phyloP scores from a whole-genome alignment of 2,797 vertebrate genomes.

The Sebastes matsubarae region DNA sequence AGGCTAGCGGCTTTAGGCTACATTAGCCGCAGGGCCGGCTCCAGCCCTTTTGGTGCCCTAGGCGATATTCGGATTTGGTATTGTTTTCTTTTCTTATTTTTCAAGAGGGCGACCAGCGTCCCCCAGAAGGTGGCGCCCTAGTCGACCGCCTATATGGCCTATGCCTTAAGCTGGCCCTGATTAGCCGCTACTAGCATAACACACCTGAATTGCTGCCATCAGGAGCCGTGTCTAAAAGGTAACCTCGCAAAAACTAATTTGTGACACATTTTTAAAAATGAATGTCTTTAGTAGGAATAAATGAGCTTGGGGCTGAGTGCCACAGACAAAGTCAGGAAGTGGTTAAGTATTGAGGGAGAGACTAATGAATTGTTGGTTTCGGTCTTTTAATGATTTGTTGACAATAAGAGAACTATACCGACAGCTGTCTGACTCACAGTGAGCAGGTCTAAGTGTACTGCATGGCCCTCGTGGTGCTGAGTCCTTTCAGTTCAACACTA shows the following conservation, averaged over 20 bases:
- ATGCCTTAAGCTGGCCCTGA: too few relatives aligned
- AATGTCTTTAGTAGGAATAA: neutral
- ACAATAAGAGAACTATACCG: neutral
- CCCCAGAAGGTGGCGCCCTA: too few relatives aligned
- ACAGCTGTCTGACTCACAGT: neutral
- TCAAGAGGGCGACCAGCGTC: too few relatives aligned
- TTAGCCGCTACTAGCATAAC: neutral
- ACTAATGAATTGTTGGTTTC: neutral
- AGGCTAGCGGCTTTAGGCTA: neutral
- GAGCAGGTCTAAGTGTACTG: neutral
- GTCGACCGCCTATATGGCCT: too few relatives aligned
- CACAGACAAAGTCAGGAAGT: neutral
- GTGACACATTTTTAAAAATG: neutral
- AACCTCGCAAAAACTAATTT: neutral
- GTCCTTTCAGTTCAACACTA: neutral
- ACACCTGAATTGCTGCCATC: neutral
- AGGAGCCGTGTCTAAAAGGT: too few relatives aligned
- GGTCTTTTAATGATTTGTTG: constrained; percentile 9
- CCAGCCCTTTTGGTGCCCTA: too few relatives aligned
- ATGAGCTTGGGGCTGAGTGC: neutral
- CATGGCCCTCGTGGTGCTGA: neutral
- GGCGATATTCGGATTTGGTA: too few relatives aligned
- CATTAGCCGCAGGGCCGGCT: too few relatives aligned
- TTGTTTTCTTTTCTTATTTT: too few relatives aligned
- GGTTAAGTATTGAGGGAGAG: neutral